These are phyloP conservation scores for Ruditapes philippinarum DNA, from an alignment of 1,140 invertebrate genomes.

Conservation along the genomic window DNA sequence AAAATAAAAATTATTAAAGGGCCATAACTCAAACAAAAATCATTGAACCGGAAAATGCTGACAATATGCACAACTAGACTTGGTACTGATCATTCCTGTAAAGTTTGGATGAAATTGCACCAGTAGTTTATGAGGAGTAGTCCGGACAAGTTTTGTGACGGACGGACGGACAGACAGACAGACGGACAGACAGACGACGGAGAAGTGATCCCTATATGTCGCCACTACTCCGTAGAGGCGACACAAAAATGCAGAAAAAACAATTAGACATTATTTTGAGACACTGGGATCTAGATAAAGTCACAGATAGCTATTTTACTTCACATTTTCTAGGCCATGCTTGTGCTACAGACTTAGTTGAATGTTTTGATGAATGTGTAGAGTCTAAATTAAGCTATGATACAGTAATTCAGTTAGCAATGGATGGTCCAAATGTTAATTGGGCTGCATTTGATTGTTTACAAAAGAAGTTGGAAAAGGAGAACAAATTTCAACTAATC, in stretches of 20 bases:
- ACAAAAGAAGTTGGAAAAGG: slow-evolving; percentile 49
- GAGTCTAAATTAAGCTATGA: slow-evolving; percentile 34
- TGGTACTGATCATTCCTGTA: too few species aligned
- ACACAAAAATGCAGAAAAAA: slow-evolving; percentile 67
- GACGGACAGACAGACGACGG: too few species aligned
- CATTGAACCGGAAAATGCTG: too few species aligned
- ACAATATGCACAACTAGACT: too few species aligned
- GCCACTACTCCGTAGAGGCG: too few species aligned
- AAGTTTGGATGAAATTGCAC: too few species aligned
- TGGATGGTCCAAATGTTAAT: slow-evolving; percentile 79
- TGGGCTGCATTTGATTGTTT: slow-evolving; percentile 69
- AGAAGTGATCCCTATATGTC: too few species aligned
- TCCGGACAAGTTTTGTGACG: too few species aligned
- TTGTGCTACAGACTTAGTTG: slow-evolving; percentile 71
- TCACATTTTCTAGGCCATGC: slow-evolving; percentile 69
- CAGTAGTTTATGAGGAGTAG: too few species aligned
- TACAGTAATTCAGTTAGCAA: slow-evolving; percentile 74
- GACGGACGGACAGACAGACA: too few species aligned
- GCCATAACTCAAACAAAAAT: too few species aligned
- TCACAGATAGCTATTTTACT: slow-evolving; percentile 61
- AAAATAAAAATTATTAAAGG: too few species aligned
- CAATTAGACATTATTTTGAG: slow-evolving; percentile 71
- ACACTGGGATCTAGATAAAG: slow-evolving; percentile 62
- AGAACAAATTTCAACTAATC: slow-evolving; percentile 14
- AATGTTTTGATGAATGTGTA: slow-evolving; percentile 59